Evolutionary conservation across 2,888 invertebrate genomes (phyloP).

Genomic region (Caenorhabditis panamensis): DNA sequence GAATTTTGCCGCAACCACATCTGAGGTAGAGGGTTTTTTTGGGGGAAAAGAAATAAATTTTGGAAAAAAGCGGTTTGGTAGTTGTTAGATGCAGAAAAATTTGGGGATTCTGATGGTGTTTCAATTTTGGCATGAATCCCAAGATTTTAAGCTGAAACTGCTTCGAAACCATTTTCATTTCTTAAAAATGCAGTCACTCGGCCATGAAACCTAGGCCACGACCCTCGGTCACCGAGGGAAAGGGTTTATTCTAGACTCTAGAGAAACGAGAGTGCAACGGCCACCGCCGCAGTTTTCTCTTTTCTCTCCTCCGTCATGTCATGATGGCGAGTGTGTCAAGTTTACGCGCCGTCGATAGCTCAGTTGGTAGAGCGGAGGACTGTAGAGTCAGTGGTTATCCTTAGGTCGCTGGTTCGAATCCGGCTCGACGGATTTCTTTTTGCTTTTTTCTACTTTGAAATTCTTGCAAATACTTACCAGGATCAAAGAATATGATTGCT

Average conservation of each 20-base stretch:
- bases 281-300: not conserved
- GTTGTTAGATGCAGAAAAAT: not conserved
- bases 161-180: not conserved
- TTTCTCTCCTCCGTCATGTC: not conserved
- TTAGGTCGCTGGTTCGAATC: constrained; percentile 75
- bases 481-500: constrained; percentile 80
- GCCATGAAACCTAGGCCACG: not conserved
- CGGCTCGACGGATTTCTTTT: constrained; percentile 69
- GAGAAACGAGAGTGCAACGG: not conserved
- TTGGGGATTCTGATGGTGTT: not conserved
- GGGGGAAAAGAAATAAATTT: not conserved
- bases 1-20: not conserved
- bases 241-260: not conserved
- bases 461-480: constrained; percentile 73
- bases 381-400: constrained; percentile 70
- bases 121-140: not conserved
- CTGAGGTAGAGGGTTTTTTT: not conserved
- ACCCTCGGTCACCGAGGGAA: not conserved
- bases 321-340: not conserved
- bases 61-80: not conserved
- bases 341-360: constrained; percentile 67
- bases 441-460: constrained; percentile 34
- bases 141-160: not conserved
- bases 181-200: not conserved
- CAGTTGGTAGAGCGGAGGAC: constrained; percentile 74